Evolutionary conservation across 2,888 invertebrate species (phyloP).

Genomic region (Hymenopus coronatus): DNA sequence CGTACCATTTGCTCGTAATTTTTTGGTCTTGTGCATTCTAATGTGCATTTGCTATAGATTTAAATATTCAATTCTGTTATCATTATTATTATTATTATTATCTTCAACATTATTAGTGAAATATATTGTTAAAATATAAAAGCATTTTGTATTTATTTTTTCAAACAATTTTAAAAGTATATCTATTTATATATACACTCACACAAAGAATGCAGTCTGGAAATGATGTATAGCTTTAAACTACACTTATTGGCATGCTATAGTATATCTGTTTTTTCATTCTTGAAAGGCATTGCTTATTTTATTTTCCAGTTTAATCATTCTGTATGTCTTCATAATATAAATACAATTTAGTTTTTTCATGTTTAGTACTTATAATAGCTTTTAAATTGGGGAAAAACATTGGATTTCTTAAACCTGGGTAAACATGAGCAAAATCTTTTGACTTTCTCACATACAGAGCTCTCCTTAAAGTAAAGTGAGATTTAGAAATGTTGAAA

Average conservation of each 20-base stretch:
- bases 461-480: background rate
- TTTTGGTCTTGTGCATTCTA: constrained; percentile 25
- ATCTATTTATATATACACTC: background rate
- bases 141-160: constrained; percentile 10
- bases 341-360: background rate
- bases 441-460: background rate
- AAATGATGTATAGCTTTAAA: background rate
- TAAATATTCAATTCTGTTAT: background rate
- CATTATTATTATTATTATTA: background rate
- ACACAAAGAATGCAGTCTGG: background rate
- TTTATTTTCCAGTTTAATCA: background rate
- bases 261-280: background rate
- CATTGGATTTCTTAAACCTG: background rate
- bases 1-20: constrained; percentile 22
- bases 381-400: background rate
- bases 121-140: background rate
- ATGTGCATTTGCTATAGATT: constrained; percentile 19
- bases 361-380: background rate
- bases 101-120: background rate
- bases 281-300: background rate
- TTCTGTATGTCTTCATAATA: background rate
- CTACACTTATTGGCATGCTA: background rate
- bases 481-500: background rate
- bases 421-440: background rate
- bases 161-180: background rate